These are phyloP conservation scores for Aphaenogaster ashmeadi DNA, from an alignment of 1,140 invertebrate species.

Conservation along the genomic window DNA sequence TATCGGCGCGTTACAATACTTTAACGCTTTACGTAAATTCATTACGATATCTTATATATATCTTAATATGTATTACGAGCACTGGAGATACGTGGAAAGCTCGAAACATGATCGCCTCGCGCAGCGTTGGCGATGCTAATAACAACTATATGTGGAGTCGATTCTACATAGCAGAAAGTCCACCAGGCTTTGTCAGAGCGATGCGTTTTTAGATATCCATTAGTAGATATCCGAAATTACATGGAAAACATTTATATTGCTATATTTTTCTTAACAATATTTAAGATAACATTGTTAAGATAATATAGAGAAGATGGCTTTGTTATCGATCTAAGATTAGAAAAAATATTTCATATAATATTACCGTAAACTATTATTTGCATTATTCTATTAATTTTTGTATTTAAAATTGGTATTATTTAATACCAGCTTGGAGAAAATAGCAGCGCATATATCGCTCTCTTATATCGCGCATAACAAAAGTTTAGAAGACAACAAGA, in stretches of 20 bases:
- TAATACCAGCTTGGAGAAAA: neutral
- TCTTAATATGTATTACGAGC: conserved; percentile 65
- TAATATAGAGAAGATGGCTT: neutral
- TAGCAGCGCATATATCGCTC: neutral
- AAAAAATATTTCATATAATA: neutral
- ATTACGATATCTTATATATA: conserved; percentile 36
- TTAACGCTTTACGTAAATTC: conserved; percentile 49
- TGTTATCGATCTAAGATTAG: neutral
- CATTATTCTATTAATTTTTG: neutral
- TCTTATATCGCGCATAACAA: conserved; percentile 17
- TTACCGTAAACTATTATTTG: conserved; percentile 19
- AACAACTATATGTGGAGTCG: conserved; percentile 25
- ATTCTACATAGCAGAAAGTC: conserved; percentile 17
- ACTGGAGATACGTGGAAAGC: conserved; percentile 82
- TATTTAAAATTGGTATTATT: no score
- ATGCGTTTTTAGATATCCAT: neutral
- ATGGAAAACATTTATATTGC: neutral
- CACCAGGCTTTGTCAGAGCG: neutral
- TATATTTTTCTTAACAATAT: conserved; percentile 1
- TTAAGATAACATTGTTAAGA: neutral
- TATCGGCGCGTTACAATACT: conserved; percentile 17
- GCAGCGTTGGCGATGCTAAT: conserved; percentile 30
- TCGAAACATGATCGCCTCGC: conserved; percentile 44
- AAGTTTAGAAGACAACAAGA: neutral
- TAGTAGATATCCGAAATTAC: neutral